phyloP scores from a whole-genome alignment of 2,113 vertebrate species.

The Nothocercus nigrocapillus region DNA sequence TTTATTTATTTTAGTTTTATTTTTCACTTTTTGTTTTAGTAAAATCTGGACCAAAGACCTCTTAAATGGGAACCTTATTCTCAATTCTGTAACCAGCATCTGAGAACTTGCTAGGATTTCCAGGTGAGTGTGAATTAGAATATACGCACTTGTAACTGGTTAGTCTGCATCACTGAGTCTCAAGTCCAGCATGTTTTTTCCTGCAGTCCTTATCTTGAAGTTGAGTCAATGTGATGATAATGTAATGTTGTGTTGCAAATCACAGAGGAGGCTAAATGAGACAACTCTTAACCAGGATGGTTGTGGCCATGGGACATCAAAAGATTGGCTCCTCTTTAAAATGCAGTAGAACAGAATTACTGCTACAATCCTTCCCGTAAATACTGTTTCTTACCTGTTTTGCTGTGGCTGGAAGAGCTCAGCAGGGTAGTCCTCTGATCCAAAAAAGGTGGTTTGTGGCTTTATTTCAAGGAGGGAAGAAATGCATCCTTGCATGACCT shows the following conservation, averaged over 20 bases:
- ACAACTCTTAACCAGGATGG: not conserved
- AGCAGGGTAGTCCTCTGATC: not conserved
- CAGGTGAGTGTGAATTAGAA: not conserved
- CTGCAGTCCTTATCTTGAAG: not conserved
- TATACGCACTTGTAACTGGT: not conserved
- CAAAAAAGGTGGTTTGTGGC: not conserved
- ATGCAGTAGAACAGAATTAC: not conserved
- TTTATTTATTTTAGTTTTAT: not conserved
- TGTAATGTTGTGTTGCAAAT: not conserved
- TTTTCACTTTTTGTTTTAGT: not conserved
- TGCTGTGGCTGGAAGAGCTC: not conserved
- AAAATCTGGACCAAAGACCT: not conserved
- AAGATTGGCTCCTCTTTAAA: not conserved
- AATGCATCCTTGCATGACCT: not conserved
- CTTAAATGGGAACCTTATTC: not conserved
- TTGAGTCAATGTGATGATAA: not conserved
- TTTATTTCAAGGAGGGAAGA: not conserved
- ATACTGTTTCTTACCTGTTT: not conserved
- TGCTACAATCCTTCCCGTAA: not conserved
- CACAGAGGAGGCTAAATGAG: not conserved
- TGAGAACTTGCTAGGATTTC: not conserved
- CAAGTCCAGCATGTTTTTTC: not conserved
- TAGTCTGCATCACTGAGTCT: not conserved
- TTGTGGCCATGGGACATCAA: not conserved
- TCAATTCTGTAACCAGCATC: not conserved